Evolutionary conservation across 1,140 invertebrate species (phyloP), one percentile per base, ranked within the genome.

Genomic region (Leptonema lineaticorne): DNA sequence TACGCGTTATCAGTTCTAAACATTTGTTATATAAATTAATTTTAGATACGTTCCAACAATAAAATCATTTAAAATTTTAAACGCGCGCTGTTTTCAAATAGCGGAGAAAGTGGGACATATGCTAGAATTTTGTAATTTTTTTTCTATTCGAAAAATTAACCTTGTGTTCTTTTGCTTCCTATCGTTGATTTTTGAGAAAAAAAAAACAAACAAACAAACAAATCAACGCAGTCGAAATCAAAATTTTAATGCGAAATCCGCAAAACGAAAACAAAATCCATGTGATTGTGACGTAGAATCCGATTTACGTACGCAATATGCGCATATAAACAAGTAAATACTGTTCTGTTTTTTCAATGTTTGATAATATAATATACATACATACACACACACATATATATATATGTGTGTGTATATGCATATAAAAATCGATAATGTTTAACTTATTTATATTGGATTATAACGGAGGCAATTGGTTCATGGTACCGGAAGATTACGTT

Each of bases 101-200:
- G 22, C n/a, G 20, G 50, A 53, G 50, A 53, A 53, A 53, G 50
- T 53, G 27, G 50, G 50, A 53, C 50, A 53, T 20, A 53, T 24
- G 50, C 8, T 24, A 3, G 46, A 16, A n/a, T 11, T 50, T 20
- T 20, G 46, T 50, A 50, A 50, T 50, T 50, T 50, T 50, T 53
- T 53, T 20, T 48, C 18, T 48, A n/a, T n/a, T n/a, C n/a, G n/a
- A n/a, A n/a, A n/a, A n/a, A n/a, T n/a, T n/a, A n/a, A n/a, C n/a
- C n/a, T n/a, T n/a, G n/a, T n/a, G n/a, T n/a, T n/a, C n/a, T n/a
- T n/a, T n/a, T n/a, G n/a, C n/a, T n/a, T n/a, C n/a, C n/a, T n/a
- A n/a, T n/a, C n/a, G n/a, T n/a, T n/a, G n/a, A n/a, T n/a, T n/a
- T n/a, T n/a, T n/a, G n/a, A 33, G 11, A 33, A 33, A 33, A 33